Evolutionary conservation across 2,797 vertebrate species (phyloP), one percentile per base, ranked within the genome.

Genomic region (Sebastes nivosus): DNA sequence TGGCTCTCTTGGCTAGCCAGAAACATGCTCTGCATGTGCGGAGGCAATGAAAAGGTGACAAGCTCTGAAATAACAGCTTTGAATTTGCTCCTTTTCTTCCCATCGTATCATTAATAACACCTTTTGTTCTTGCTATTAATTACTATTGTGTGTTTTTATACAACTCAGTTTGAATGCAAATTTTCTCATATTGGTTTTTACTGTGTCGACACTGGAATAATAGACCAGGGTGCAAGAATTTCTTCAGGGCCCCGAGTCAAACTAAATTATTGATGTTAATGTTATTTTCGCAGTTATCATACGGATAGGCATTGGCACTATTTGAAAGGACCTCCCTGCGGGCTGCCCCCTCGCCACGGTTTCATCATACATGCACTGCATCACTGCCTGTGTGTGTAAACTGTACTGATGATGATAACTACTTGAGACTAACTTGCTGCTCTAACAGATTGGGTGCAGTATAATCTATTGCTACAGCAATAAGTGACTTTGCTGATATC

Each of bases 401-500:
- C 79, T 80, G 68, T 64, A 59, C 80, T 86, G 87, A 91, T 89
- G 69, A 88, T 88, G 86, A 87, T 91, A 90, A 89, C 75, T 86
- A 77, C 82, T 92, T 81, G 78, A 80, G 81, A 87, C 87, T 90
- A 88, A 87, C 88, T 87, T 75, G 79, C 80, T 46, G 54, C 75
- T 75, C 75, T 79, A 92, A 91, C 90, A 92, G 85, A 93, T 90
- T 89, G 90, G 87, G 89, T 88, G 72, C 87, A 89, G 80, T 72
- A 83, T 86, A 90, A 92, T 92, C 81, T 91, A 92, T 88, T 82
- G 87, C 91, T 78, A 85, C 83, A 81, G 85, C 79, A 89, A 88
- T 91, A 92, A 78, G 89, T 89, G 87, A 89, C 89, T 92, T 88
- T 88, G 85, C 87, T 91, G 87, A 90, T 90, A 86, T 88, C 77